Percentiles rank a stretch among this genome's conserved stretches.
Evolutionary conservation across 2,113 vertebrate species (phyloP).

Genomic region (Nannospalax galili): DNA sequence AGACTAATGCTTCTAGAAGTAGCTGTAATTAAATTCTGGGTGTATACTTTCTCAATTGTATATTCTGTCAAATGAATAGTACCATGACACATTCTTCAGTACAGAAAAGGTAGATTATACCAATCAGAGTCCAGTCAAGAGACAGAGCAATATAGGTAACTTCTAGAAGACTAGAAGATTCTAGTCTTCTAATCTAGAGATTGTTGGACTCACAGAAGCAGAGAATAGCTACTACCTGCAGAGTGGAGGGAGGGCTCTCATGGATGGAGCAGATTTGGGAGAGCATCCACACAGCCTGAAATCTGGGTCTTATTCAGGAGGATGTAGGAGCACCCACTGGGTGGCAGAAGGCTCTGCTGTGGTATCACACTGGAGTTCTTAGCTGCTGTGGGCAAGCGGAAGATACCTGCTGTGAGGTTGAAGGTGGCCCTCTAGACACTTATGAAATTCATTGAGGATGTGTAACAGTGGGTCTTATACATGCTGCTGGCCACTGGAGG

Average conservation of each 20-base stretch:
- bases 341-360: background rate
- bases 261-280: background rate
- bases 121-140: background rate
- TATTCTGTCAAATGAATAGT: background rate
- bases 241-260: background rate
- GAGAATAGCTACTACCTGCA: background rate
- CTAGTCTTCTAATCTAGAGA: no score
- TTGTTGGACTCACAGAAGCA: background rate
- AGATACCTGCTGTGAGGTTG: background rate
- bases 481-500: background rate
- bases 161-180: background rate
- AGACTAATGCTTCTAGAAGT: slow-evolving; percentile 39
- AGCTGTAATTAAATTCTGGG: slow-evolving; percentile 10
- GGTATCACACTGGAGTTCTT: background rate
- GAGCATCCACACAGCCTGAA: background rate
- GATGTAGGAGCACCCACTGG: background rate
- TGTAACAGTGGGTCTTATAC: background rate
- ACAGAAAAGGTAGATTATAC: background rate
- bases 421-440: background rate
- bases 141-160: background rate
- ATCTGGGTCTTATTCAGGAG: background rate
- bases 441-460: background rate
- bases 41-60: background rate
- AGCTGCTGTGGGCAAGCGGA: background rate
- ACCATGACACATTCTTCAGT: background rate